A percentile compares a stretch with the other conserved stretches of the same genome.
Evolutionary conservation across 2,797 vertebrate genomes (phyloP).

Genomic region (Dallia pectoralis): DNA sequence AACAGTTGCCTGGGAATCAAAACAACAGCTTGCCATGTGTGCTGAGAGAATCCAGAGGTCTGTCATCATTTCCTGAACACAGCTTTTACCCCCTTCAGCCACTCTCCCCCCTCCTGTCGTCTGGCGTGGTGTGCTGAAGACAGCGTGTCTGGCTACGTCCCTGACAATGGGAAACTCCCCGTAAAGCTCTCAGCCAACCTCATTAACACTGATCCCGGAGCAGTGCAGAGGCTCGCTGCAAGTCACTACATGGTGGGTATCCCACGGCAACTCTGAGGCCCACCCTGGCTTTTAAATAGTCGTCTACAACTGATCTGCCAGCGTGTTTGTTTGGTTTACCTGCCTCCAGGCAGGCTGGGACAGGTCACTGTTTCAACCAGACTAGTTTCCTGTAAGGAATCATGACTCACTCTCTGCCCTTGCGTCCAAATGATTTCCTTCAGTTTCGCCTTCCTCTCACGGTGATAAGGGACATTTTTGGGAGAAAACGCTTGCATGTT

Average conservation of each 20-base stretch:
- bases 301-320: conserved; percentile 18
- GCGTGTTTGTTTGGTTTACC: neutral
- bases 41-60: conserved; percentile 28
- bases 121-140: conserved; percentile 11
- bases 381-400: neutral
- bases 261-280: neutral
- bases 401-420: neutral
- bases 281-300: conserved; percentile 19
- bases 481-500: neutral
- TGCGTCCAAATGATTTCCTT: neutral
- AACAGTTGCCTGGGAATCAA: conserved; percentile 33
- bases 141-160: conserved; percentile 28
- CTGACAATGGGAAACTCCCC: conserved; percentile 40
- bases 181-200: conserved; percentile 26
- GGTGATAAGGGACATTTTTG: neutral
- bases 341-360: conserved; percentile 9
- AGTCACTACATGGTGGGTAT: conserved; percentile 4
- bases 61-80: conserved; percentile 36
- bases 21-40: conserved; percentile 29
- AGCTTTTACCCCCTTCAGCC: neutral
- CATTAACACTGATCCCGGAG: conserved; percentile 34
- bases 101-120: neutral
- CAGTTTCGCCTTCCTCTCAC: neutral
- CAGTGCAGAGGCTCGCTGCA: conserved; percentile 32
- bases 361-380: conserved; percentile 8